phyloP scores from a whole-genome alignment of 2,797 vertebrate species.

The Melanotaenia nigrans region DNA sequence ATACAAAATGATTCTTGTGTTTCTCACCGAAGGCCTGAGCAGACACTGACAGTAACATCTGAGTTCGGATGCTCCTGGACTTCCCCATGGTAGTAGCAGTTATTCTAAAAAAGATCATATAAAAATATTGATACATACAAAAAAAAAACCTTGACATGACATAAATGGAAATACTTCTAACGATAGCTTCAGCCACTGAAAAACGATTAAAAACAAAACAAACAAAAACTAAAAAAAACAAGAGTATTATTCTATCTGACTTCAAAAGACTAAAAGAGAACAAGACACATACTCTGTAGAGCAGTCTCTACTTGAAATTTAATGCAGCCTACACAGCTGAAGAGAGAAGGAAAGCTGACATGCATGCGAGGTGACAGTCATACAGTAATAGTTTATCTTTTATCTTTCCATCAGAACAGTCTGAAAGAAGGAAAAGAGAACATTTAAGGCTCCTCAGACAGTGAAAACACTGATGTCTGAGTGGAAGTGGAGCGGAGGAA shows the following conservation, averaged over 20 bases:
- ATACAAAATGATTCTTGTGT: constrained; percentile 42
- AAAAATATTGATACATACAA: not conserved
- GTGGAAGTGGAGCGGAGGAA: constrained; percentile 29
- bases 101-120: constrained; percentile 62
- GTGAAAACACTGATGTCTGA: constrained; percentile 42
- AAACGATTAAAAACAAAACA: not conserved
- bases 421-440: constrained; percentile 20
- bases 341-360: constrained; percentile 32
- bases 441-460: constrained; percentile 36
- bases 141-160: not conserved
- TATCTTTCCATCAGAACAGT: constrained; percentile 42
- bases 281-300: constrained; percentile 10
- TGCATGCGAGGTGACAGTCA: constrained; percentile 47
- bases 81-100: constrained; percentile 81
- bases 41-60: constrained; percentile 78
- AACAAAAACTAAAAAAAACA: constrained; percentile 21
- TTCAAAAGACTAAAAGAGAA: constrained; percentile 30
- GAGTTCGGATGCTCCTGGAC: constrained; percentile 70
- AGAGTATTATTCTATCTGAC: constrained; percentile 17
- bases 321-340: constrained; percentile 32
- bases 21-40: constrained; percentile 78
- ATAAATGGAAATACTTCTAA: constrained; percentile 21
- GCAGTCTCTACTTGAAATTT: constrained; percentile 17
- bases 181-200: not conserved
- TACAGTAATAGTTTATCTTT: constrained; percentile 54